Percentiles rank a stretch among this genome's conserved stretches.
phyloP scores from a whole-genome alignment of 2,888 invertebrate genomes.

The Gandaritis pyraliata region DNA sequence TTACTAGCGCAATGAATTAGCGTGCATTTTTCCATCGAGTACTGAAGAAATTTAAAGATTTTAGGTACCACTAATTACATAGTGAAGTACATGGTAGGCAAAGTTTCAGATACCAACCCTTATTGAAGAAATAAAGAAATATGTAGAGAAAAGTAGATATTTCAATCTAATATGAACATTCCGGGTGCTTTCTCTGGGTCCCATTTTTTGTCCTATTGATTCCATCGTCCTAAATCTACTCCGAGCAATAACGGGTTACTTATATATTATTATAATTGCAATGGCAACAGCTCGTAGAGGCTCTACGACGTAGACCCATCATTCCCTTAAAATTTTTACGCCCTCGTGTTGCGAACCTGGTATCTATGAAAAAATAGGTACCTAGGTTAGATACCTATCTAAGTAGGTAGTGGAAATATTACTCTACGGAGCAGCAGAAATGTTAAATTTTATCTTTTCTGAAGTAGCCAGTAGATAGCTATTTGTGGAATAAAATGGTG shows the following conservation, averaged over 20 bases:
- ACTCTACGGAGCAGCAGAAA: neutral
- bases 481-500: neutral
- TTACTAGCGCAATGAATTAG: too few species aligned
- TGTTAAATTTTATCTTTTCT: too few species aligned
- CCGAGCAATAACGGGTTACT: neutral
- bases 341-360: neutral
- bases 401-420: too few species aligned
- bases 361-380: too few species aligned
- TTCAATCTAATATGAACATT: neutral
- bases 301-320: constrained; percentile 4
- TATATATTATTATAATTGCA: neutral
- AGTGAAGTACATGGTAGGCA: too few species aligned
- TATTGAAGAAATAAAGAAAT: neutral
- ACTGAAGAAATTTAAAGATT: too few species aligned
- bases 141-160: neutral
- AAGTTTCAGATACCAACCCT: neutral
- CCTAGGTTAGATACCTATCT: too few species aligned
- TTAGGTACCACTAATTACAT: too few species aligned
- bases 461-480: neutral
- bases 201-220: too few species aligned
- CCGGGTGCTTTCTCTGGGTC: too few species aligned
- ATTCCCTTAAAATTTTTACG: constrained; percentile 1
- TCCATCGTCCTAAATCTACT: neutral
- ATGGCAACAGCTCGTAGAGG: constrained; percentile 4
- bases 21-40: too few species aligned